Conservation (phyloP, 2,888 invertebrate genomes). For the Eupithecia dodoneata region DNA sequence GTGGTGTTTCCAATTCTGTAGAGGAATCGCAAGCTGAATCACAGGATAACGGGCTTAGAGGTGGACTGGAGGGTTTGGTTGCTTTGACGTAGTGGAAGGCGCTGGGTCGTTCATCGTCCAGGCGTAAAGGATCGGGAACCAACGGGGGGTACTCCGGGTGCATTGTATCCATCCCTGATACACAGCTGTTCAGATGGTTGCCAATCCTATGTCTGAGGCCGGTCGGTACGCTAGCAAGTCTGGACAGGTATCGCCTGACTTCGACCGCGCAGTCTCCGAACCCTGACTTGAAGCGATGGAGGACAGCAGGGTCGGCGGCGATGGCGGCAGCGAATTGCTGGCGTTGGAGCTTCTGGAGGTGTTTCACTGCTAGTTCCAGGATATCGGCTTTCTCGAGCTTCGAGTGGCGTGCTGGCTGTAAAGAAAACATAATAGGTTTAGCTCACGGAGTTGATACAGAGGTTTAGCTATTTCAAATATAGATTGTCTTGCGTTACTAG, state of each 20-base stretch:
- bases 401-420: slow-evolving; percentile 95
- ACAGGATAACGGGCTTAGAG: slow-evolving; percentile 88
- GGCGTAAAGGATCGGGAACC: slow-evolving; percentile 80
- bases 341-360: slow-evolving; percentile 94
- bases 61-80: slow-evolving; percentile 85
- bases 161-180: slow-evolving; percentile 81
- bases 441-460: too few relatives aligned
- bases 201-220: slow-evolving; percentile 86
- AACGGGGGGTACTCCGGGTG: slow-evolving; percentile 80
- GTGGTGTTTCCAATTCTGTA: slow-evolving; percentile 81
- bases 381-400: slow-evolving; percentile 98
- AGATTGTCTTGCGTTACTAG: neutral
- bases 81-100: slow-evolving; percentile 76
- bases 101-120: slow-evolving; percentile 76
- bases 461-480: too few relatives aligned
- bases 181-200: slow-evolving; percentile 86
- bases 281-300: slow-evolving; percentile 93
- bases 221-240: slow-evolving; percentile 86
- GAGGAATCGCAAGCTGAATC: slow-evolving; percentile 87
- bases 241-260: slow-evolving; percentile 88
- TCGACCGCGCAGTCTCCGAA: slow-evolving; percentile 95
- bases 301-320: slow-evolving; percentile 92
- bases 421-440: slow-evolving; percentile 45
- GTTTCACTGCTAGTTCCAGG: slow-evolving; percentile 96
- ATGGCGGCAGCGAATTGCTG: slow-evolving; percentile 93